Evolutionary conservation across 2,113 vertebrate species (phyloP), one percentile per base, ranked within the genome.

Genomic region (Mionectes macconnelli): DNA sequence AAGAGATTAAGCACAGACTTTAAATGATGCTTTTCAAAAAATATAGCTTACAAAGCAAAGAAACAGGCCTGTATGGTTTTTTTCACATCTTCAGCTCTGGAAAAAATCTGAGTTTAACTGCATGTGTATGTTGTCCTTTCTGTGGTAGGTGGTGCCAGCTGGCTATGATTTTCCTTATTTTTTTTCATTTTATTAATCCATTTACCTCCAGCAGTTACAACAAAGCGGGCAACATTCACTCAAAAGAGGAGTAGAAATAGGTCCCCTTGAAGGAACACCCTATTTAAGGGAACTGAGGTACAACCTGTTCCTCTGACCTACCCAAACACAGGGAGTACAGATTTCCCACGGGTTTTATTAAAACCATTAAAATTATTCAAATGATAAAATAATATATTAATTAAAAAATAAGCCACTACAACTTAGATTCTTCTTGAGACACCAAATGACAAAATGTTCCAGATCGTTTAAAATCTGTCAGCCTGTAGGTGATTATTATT

Each of bases 1-100:
- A 94, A 84, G 56, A 89, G 31, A 86, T 63, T 70, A 78, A 86
- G 19, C 59, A 72, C 9, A 50, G 69, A 86, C 23, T 73, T 80
- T 77, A 85, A 92, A 74, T 47, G 1, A 19, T 1, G 3, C 16
- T 5, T 66, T 74, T 40, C 5, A 68, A 57, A 89, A 88, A 82
- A 52, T 45, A 57, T 24, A 45, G 18, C 28, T 74, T 77, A 72
- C 7, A 56, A 84, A 90, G 37, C 37, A 67, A 91, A 59, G 28
- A 44, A 70, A 28, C 10, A 63, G 50, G 23, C 21, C 77, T 57
- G 6, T 19, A 12, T 28, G 10, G 2, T 3, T 76, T 90, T 79
- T 73, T 60, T 44, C 1, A 18, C 39, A 12, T 40, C 39, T 45
- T 72, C 18, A 37, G 12, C 55, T 62, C 72, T 55, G 55, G 45